Conservation (phyloP, 1,140 invertebrate species). For the Wiebesia pumilae region DNA sequence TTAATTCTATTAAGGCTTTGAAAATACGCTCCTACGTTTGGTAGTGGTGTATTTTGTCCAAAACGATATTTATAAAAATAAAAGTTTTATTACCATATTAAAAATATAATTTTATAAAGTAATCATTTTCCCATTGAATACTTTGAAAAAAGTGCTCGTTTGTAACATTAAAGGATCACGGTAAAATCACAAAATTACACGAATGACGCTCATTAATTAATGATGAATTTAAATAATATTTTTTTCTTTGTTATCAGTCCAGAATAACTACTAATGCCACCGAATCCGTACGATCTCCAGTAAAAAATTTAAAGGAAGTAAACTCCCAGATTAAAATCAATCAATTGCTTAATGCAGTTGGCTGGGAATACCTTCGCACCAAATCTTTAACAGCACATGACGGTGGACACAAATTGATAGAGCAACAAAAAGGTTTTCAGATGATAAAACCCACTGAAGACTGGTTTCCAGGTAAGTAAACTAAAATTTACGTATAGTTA, state of each 20-base stretch:
- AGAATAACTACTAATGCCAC: conserved; percentile 87
- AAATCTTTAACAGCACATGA: conserved; percentile 80
- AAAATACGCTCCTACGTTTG: not conserved
- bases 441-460: conserved; percentile 90
- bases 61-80: not conserved
- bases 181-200: too few species aligned
- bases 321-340: conserved; percentile 82
- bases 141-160: too few species aligned
- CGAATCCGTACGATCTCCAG: conserved; percentile 84
- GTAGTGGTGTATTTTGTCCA: not conserved
- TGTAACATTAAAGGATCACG: too few species aligned
- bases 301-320: conserved; percentile 86
- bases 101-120: too few species aligned
- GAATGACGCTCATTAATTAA: not conserved
- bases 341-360: conserved; percentile 82
- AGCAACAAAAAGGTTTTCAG: conserved; percentile 86
- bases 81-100: too few species aligned
- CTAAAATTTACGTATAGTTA: not conserved
- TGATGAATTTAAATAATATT: not conserved
- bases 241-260: conserved; percentile 67
- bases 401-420: conserved; percentile 80
- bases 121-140: too few species aligned
- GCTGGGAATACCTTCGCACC: conserved; percentile 88
- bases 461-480: conserved; percentile 86
- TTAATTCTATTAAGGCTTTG: not conserved